phyloP scores from a whole-genome alignment of 1,140 invertebrate species.

The Propsilocerus akamusi region DNA sequence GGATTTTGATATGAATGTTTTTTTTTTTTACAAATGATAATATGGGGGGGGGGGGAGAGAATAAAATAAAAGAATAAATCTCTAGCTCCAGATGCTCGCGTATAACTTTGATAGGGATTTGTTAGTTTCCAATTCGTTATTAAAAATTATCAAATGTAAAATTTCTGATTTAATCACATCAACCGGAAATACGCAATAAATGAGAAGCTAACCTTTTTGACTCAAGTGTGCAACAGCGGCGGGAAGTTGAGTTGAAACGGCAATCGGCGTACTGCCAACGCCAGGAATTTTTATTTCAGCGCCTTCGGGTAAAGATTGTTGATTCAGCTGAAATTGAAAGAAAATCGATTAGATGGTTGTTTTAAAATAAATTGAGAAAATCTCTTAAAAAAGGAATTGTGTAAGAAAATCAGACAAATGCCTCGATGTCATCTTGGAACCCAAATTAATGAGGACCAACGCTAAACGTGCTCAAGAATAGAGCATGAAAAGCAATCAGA shows the following conservation, averaged over 20 bases:
- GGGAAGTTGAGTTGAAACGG: constrained; percentile 37
- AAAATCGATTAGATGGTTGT: not conserved
- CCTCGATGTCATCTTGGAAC: constrained; percentile 10
- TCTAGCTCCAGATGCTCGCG: no score
- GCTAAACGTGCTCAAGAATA: constrained; percentile 14
- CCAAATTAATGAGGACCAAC: constrained; percentile 10
- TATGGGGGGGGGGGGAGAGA: no score
- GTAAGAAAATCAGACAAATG: constrained; percentile 16
- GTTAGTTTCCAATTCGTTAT: no score
- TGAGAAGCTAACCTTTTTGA: constrained; percentile 29
- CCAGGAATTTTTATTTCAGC: constrained; percentile 42
- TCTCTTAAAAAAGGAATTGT: not conserved
- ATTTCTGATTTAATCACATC: no score
- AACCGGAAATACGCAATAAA: no score
- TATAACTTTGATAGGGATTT: no score
- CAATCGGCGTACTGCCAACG: constrained; percentile 38
- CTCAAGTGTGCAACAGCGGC: constrained; percentile 36
- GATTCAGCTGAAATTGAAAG: not conserved
- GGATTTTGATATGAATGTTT: no score
- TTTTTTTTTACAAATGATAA: no score
- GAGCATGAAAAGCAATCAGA: constrained; percentile 12
- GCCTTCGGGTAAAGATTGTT: constrained; percentile 12
- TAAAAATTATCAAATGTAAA: no score
- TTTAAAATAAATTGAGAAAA: not conserved
- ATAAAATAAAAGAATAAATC: no score